These are phyloP conservation scores for Thereva unica DNA, from an alignment of 2,888 invertebrate species.

Conservation along the genomic window DNA sequence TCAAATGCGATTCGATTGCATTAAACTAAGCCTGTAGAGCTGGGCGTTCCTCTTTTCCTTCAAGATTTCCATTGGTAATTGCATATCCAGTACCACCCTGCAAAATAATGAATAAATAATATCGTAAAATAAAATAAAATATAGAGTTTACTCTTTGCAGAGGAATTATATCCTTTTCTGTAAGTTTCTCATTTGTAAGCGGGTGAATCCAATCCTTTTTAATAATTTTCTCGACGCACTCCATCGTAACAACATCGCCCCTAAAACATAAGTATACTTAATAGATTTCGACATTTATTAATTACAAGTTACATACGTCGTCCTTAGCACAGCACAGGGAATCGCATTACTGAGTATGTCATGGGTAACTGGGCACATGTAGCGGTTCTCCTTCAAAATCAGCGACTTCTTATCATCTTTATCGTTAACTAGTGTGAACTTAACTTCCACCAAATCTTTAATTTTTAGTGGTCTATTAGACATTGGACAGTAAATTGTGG, in stretches of 20 bases:
- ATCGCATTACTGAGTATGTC: slow-evolving; percentile 94
- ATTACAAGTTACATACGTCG: slow-evolving; percentile 68
- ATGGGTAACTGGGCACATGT: slow-evolving; percentile 97
- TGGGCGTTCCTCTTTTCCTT: slow-evolving; percentile 81
- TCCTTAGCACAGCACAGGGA: slow-evolving; percentile 88
- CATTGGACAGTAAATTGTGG: slow-evolving; percentile 76
- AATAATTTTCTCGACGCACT: slow-evolving; percentile 94
- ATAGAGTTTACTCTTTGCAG: slow-evolving; percentile 74
- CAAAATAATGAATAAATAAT: slow-evolving; percentile 47
- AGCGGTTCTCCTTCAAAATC: slow-evolving; percentile 87
- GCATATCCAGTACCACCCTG: slow-evolving; percentile 96
- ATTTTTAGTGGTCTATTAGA: slow-evolving; percentile 82
- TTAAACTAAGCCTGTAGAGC: slow-evolving; percentile 74
- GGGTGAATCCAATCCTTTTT: slow-evolving; percentile 98
- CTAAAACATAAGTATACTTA: slow-evolving; percentile 61
- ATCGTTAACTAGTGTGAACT: slow-evolving; percentile 89
- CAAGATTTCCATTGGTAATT: slow-evolving; percentile 79
- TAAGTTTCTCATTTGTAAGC: slow-evolving; percentile 78
- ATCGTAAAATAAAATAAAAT: slow-evolving; percentile 15
- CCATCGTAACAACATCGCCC: slow-evolving; percentile 93
- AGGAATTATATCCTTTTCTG: slow-evolving; percentile 89
- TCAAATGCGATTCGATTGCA: not conserved
- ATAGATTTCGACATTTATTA: slow-evolving; percentile 9
- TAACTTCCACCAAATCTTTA: slow-evolving; percentile 90
- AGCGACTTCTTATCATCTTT: slow-evolving; percentile 84